A percentile compares a stretch with the other conserved stretches of the same genome.
phyloP scores from a whole-genome alignment of 2,888 invertebrate species.

The Polydrusus cervinus region DNA sequence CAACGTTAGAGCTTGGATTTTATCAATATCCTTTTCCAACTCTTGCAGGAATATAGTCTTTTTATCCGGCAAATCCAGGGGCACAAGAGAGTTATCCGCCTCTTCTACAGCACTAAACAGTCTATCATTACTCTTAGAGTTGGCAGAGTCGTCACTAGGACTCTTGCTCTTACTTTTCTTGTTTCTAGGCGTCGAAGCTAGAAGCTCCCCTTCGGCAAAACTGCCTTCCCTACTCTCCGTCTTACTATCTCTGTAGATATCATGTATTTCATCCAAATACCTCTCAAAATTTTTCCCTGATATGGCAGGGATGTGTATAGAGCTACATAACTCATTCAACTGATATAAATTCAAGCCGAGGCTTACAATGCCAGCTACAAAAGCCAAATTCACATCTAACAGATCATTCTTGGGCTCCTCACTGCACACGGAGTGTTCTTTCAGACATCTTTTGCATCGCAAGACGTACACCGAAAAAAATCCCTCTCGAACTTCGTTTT shows the following conservation, averaged over 20 bases:
- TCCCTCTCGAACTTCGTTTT: conserved; percentile 60
- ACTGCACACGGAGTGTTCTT: conserved; percentile 57
- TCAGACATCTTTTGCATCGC: conserved; percentile 56
- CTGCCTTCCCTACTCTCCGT: conserved; percentile 27
- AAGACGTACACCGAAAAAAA: conserved; percentile 58
- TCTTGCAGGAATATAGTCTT: conserved; percentile 55
- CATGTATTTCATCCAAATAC: conserved; percentile 58
- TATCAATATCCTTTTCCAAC: conserved; percentile 56
- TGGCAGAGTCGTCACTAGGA: conserved; percentile 19
- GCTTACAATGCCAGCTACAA: conserved; percentile 59
- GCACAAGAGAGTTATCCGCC: conserved; percentile 9
- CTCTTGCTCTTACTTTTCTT: conserved; percentile 18
- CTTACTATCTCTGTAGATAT: conserved; percentile 57
- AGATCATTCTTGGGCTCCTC: conserved; percentile 59
- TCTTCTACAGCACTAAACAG: conserved; percentile 24
- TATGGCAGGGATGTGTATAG: conserved; percentile 58
- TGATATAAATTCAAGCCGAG: conserved; percentile 58
- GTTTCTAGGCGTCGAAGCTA: conserved; percentile 48
- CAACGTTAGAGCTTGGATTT: conserved; percentile 55
- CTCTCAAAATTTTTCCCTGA: conserved; percentile 55
- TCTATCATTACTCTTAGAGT: conserved; percentile 13
- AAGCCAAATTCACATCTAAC: conserved; percentile 59
- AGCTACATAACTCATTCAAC: conserved; percentile 59
- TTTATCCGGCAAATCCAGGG: conserved; percentile 50
- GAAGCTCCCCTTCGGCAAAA: conserved; percentile 32